phyloP scores from a whole-genome alignment of 2,113 vertebrate genomes.

The Ageneiosus marmoratus region DNA sequence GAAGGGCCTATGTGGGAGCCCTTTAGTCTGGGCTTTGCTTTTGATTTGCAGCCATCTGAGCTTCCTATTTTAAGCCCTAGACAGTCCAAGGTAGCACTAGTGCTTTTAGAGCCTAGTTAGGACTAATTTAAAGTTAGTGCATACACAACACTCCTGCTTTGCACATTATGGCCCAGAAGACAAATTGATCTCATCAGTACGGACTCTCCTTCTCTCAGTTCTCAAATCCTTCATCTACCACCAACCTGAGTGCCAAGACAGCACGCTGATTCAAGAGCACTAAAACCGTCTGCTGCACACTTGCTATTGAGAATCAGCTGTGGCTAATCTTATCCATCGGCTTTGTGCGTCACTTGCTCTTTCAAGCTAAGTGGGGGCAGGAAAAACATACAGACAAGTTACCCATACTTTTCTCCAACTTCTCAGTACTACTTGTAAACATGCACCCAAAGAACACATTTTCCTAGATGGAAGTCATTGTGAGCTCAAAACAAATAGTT shows the following conservation, averaged over 20 bases:
- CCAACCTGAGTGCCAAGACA: background rate
- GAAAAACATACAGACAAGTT: background rate
- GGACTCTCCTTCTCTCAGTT: background rate
- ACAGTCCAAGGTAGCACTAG: background rate
- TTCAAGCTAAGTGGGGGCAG: background rate
- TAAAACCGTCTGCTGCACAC: slow-evolving; percentile 5
- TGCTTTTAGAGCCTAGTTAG: background rate
- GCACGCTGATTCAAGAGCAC: slow-evolving; percentile 21
- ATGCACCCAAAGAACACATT: slow-evolving; percentile 59
- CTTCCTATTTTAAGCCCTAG: slow-evolving; percentile 3
- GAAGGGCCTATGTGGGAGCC: background rate
- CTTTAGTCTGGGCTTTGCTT: background rate
- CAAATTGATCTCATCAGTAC: slow-evolving; percentile 9
- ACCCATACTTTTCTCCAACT: background rate
- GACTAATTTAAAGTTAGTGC: slow-evolving; percentile 26
- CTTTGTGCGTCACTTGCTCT: slow-evolving; percentile 17
- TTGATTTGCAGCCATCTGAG: background rate
- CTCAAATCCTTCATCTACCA: background rate
- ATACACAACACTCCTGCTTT: background rate
- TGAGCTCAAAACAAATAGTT: slow-evolving; percentile 71
- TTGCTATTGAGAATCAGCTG: slow-evolving; percentile 37
- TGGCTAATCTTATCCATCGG: slow-evolving; percentile 38
- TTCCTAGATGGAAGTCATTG: slow-evolving; percentile 63
- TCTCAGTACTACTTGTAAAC: slow-evolving; percentile 61
- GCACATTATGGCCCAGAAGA: background rate